Percentiles rank a stretch among this genome's conserved stretches.
These are phyloP conservation scores for Nyctibius bracteatus DNA, from an alignment of 2,113 vertebrate genomes.

Conservation along the genomic window DNA sequence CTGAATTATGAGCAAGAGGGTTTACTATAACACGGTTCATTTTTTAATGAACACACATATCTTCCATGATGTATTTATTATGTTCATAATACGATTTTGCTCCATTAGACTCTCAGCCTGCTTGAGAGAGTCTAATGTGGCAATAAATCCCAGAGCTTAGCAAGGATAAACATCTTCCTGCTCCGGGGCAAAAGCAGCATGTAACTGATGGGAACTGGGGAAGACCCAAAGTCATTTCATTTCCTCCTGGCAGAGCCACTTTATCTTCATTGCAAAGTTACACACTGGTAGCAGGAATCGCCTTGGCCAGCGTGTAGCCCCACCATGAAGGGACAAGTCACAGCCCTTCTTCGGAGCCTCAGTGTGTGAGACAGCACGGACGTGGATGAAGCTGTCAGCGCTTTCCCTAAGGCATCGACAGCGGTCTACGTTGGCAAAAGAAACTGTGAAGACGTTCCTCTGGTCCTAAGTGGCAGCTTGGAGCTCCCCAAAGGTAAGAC, in stretches of 20 bases:
- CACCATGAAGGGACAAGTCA: rapidly evolving
- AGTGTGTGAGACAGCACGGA: rapidly evolving
- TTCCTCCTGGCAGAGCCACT: not conserved
- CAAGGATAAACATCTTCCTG: not conserved
- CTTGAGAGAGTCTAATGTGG: not conserved
- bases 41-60: not conserved
- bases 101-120: not conserved
- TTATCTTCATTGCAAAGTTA: not conserved
- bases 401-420: rapidly evolving
- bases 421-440: rapidly evolving
- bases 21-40: not conserved
- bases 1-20: not conserved
- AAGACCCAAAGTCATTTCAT: not conserved
- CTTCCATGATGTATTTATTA: not conserved
- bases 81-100: not conserved
- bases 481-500: not conserved
- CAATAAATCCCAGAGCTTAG: not conserved
- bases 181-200: not conserved
- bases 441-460: not conserved
- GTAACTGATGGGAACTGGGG: not conserved
- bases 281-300: rapidly evolving
- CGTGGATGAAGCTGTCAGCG: rapidly evolving
- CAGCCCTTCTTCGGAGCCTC: not conserved
- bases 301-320: not conserved
- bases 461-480: not conserved